Evolutionary conservation across 2,113 vertebrate genomes (phyloP), one percentile per base, ranked within the genome.

Genomic region (Phoenicopterus ruber): DNA sequence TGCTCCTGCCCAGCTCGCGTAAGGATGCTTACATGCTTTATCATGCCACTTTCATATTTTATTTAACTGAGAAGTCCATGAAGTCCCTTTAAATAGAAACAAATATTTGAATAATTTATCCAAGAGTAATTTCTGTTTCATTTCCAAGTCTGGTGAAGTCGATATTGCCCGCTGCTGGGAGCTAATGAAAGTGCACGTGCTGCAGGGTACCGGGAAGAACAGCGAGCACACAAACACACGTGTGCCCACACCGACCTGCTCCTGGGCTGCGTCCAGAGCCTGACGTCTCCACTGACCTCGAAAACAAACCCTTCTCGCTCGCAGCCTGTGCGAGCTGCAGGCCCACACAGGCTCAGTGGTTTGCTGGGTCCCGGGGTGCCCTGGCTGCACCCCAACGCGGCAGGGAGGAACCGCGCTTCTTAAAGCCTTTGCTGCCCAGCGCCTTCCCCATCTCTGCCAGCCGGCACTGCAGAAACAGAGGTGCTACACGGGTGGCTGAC

Each of bases 61-160:
- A 97, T 96, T 97, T 83, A 97, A 86, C 67, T 4, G 20, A 76
- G 57, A 92, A 66, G 50, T 52, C 79, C 72, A 61, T 90, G 61
- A 88, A 96, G 46, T 34, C 71, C 57, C 93, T 93, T 95, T 91
- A 97, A 96, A 96, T 94, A 96, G 97, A 96, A 96, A 93, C 90
- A 96, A 95, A 91, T 94, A 73, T 52, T 94, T 97, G 31, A 96
- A 97, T 96, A 96, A 97, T 97, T 97, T 90, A 96, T 97, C 88
- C 55, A 40, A 50, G 61, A 78, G 63, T 93, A 76, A 96, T 96
- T 96, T 94, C 94, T 0, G 2, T 95, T 95, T 70, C 24, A 13
- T 52, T 91, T 82, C 70, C 6, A 21, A 74, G 34, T 28, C 42
- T 74, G 69, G 65, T 34, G 47, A 32, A 82, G 71, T 83, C 4